Conservation (phyloP, 2,888 invertebrate genomes). For the Cynaeus angustus region DNA sequence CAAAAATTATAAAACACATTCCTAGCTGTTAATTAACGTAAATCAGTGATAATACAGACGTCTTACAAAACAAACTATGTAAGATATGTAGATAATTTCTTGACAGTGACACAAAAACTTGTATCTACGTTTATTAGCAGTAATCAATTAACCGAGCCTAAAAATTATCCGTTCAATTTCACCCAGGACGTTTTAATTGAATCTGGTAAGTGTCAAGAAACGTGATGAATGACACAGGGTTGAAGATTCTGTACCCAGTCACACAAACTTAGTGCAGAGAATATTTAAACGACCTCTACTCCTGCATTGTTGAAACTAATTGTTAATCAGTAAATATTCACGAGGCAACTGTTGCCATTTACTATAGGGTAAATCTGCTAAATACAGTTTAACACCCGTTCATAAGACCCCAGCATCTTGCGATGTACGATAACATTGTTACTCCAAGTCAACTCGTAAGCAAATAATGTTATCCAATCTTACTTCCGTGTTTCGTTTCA, state of each 20-base stretch:
- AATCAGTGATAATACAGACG: slow-evolving; percentile 20
- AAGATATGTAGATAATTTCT: slow-evolving; percentile 18
- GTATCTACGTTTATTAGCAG: slow-evolving; percentile 2
- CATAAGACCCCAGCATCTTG: slow-evolving; percentile 44
- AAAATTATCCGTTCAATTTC: slow-evolving; percentile 17
- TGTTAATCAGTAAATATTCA: slow-evolving; percentile 49
- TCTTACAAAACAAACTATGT: slow-evolving; percentile 11
- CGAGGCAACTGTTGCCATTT: slow-evolving; percentile 36
- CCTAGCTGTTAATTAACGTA: neutral
- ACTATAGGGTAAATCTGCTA: slow-evolving; percentile 39
- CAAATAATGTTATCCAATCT: slow-evolving; percentile 43
- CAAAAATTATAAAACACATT: neutral
- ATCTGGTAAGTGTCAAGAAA: slow-evolving; percentile 30
- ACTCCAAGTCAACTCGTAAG: slow-evolving; percentile 34
- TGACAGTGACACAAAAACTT: slow-evolving; percentile 21
- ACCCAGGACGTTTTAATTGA: slow-evolving; percentile 31
- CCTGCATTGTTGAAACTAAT: slow-evolving; percentile 40
- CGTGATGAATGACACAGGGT: slow-evolving; percentile 23
- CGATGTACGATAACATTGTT: slow-evolving; percentile 49
- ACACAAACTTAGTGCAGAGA: slow-evolving; percentile 23
- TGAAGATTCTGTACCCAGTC: slow-evolving; percentile 20
- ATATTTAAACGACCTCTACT: slow-evolving; percentile 19
- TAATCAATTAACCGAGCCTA: slow-evolving; percentile 13
- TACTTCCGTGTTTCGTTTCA: slow-evolving; percentile 30
- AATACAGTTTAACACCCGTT: slow-evolving; percentile 46